Base-by-base conservation (phyloP, 2,113 vertebrate genomes). In the Gallinago paraguaiae region DNA sequence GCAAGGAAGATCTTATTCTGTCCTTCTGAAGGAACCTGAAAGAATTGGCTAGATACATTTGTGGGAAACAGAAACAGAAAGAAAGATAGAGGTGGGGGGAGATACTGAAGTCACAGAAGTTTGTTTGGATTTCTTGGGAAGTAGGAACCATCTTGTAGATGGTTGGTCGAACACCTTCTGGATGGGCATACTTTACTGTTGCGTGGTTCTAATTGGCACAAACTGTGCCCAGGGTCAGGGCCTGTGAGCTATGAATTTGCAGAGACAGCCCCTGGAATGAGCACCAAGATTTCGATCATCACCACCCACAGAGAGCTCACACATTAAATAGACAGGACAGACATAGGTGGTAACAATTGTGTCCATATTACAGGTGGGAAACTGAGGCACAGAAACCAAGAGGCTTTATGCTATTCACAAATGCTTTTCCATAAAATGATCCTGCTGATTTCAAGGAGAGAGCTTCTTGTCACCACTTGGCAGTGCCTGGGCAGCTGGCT, bases 201-300 rank as follows among this genome's bases (percentile, higher is more conserved):
- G 17, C 11, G 1, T 22, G 30, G 11, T 70, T 67, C n/a, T 77
- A 4, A 30, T 6, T 11, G 31, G 9, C 41, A 61, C 0, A 2
- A 18, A 45, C 11, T 65, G 14, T 87, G 11, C 46, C 41, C 50
- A 41, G 25, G 64, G 33, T 48, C 37, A 37, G 35, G 65, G 37
- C 56, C 60, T 72, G 13, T 48, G 27, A 91, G 46, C 11, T 19
- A 20, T 4, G 48, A 50, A 30, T 71, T 88, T 6, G 1, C 24
- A 69, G 74, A 77, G 67, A 46, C 33, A 74, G 23, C 7, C n/a
- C 30, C 33, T 79, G 65, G 75, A 67, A 37, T 12, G 51, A 59
- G 46, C 74, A 57, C 37, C 51, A 41, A 39, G 43, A 24, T 54
- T n/a, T 67, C 61, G 65, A n/a, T 82, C n/a, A 27, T 54, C 3